Evolutionary conservation across 2,797 vertebrate species (phyloP), one percentile per base, ranked within the genome.

Genomic region (Gadopsis marmoratus): DNA sequence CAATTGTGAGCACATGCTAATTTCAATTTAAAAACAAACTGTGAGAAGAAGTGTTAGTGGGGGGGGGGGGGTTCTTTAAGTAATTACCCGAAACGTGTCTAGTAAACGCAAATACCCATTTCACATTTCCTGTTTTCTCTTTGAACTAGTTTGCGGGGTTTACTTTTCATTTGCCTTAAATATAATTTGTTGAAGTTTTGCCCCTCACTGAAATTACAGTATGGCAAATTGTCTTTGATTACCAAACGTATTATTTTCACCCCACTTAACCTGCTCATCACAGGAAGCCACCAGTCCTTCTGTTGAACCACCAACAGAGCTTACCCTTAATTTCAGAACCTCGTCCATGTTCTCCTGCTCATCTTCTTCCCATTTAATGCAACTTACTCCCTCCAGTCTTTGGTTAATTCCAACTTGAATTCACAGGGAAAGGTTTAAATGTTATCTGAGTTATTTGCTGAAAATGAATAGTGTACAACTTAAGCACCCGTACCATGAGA

Each of bases 201-300:
- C 85, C 79, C 86, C 79, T 69, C n/a, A n/a, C 79, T 83, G 81
- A 91, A 93, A 92, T 89, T 86, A 89, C 78, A 78, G 85, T 83
- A 83, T 86, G 74, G 74, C 90, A 92, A 92, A 92, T 92, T 91
- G 88, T 87, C 86, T 91, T 86, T 93, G 90, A 92, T 92, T 93
- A 92, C 82, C 68, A 88, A 92, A 90, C 26, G 90, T 91, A 92
- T 92, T 93, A 91, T 91, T 93, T 92, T 93, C 90, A 93, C 90
- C 90, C 86, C 90, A 91, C 87, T 94, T 94, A 94, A 92, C 87
- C 90, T 81, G 74, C 70, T 91, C 88, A 89, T 91, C 87, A 91
- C 66, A 76, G 65, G 67, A 84, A 79, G 73, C 83, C 66, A 72
- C 60, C 37, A 76, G 73, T 69, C 71, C 54, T 60, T 78, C 79